Evolutionary conservation across 2,113 vertebrate species (phyloP).

Genomic region (Neogale vison): DNA sequence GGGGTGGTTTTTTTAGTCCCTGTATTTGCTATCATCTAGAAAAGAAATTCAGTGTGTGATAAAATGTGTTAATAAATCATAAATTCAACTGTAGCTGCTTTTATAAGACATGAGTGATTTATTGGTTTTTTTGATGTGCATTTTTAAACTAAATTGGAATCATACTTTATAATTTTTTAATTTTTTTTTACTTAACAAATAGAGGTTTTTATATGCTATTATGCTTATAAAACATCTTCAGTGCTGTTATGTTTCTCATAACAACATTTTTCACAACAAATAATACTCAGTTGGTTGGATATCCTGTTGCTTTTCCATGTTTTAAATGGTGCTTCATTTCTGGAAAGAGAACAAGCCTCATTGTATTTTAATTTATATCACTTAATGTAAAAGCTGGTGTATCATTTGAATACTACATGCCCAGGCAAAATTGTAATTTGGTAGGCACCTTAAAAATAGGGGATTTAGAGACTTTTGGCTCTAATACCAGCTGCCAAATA

Average conservation of each 20-base stretch:
- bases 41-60: neutral
- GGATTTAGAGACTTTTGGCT: neutral
- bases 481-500: neutral
- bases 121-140: neutral
- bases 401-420: neutral
- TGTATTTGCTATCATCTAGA: neutral
- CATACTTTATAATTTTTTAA: neutral
- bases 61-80: neutral
- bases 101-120: neutral
- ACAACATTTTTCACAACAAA: neutral
- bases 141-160: conserved; percentile 30
- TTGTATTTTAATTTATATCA: conserved; percentile 20
- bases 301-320: neutral
- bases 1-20: neutral
- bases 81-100: neutral
- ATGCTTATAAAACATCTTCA: neutral
- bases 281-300: neutral
- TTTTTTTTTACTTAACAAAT: neutral
- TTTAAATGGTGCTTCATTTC: conserved; percentile 18
- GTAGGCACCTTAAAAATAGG: neutral
- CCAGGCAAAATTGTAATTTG: conserved; percentile 28
- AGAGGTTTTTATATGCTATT: neutral
- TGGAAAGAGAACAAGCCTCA: neutral
- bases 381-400: conserved; percentile 38
- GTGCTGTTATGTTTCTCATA: neutral